Base-by-base conservation (phyloP, 2,113 vertebrate genomes). In the Cochlearius cochlearius region DNA sequence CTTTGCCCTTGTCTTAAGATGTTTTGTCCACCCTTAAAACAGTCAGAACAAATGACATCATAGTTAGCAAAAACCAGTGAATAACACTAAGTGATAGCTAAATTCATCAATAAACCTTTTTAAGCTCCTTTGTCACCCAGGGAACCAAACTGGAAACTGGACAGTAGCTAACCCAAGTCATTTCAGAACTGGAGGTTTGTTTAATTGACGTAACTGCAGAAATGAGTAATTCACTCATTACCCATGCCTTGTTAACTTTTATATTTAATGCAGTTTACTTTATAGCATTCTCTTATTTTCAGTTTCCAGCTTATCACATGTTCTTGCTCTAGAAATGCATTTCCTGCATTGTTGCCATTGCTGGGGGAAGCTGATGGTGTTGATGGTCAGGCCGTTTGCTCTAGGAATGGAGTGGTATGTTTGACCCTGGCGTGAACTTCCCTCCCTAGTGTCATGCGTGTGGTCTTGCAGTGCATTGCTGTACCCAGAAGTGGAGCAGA, bases 1-100 rank as follows among this genome's bases (percentile, higher is more conserved):
- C 25, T 74, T 67, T 75, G 43, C 36, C 63, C 59, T 86, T 88
- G 75, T 68, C 92, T 87, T 93, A 82, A 75, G 34, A 34, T 62
- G 36, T 58, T 86, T 89, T 73, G 59, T 36, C 56, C 75, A 78
- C 41, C 22, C 68, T 89, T 95, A 87, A 71, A 76, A 39, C 56
- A 71, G 50, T 52, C 64, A 91, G 91, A 64, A 76, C 19, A 68
- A 92, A 87, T 94, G 80, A 94, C 76, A 56, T 94, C 95, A 96
- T 20, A 19, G 56, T 49, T 47, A 94, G 43, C 29, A n/a, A 91
- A 92, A 86, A 84, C 52, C 56, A 60, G 68, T 87, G 94, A 88
- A 63, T 93, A 92, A 60, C 64, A 56, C 32, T 56, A 92, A 86
- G 79, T 83, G 79, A 64, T 84, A 53, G 36, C 49, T 91, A 60